These are phyloP conservation scores for Formica selysi DNA, from an alignment of 1,140 invertebrate genomes.

Conservation along the genomic window DNA sequence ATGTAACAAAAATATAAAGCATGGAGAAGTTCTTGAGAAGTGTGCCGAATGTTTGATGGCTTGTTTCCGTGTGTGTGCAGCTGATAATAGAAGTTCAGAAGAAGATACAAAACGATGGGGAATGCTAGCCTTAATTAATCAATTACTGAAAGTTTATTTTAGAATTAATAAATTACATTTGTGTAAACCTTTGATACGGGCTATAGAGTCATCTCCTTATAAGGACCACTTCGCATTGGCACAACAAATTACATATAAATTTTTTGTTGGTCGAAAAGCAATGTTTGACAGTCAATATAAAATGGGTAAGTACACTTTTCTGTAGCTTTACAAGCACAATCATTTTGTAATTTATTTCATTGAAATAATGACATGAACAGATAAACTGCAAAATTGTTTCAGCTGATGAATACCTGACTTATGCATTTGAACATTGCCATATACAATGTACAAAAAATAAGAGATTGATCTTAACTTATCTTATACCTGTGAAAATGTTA, in stretches of 20 bases:
- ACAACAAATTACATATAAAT: conserved; percentile 97
- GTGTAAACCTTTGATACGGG: conserved; percentile 98
- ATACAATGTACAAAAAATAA: conserved; percentile 95
- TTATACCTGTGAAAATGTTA: conserved; percentile 99
- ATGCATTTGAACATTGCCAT: conserved; percentile 97
- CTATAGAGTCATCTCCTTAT: conserved; percentile 96
- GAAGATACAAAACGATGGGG: conserved; percentile 97
- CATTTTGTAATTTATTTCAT: background rate
- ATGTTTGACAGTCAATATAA: conserved; percentile 99
- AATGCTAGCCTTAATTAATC: conserved; percentile 98
- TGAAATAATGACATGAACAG: background rate
- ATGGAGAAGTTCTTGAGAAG: conserved; percentile 95
- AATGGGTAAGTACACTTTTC: conserved; percentile 86
- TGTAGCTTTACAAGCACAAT: background rate
- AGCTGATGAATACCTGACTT: conserved; percentile 97
- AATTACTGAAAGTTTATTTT: conserved; percentile 99
- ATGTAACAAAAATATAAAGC: conserved; percentile 85
- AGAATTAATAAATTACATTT: conserved; percentile 98
- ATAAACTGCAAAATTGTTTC: conserved; percentile 71
- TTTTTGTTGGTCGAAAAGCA: conserved; percentile 98
- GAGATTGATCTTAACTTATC: conserved; percentile 96
- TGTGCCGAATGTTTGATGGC: conserved; percentile 97
- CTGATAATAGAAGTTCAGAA: conserved; percentile 94
- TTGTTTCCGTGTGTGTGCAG: conserved; percentile 98
- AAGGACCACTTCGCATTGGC: conserved; percentile 95